Percentiles rank a stretch among this genome's conserved stretches.
These are phyloP conservation scores for Datnioides undecimradiatus DNA, from an alignment of 2,113 vertebrate genomes.

Conservation along the genomic window DNA sequence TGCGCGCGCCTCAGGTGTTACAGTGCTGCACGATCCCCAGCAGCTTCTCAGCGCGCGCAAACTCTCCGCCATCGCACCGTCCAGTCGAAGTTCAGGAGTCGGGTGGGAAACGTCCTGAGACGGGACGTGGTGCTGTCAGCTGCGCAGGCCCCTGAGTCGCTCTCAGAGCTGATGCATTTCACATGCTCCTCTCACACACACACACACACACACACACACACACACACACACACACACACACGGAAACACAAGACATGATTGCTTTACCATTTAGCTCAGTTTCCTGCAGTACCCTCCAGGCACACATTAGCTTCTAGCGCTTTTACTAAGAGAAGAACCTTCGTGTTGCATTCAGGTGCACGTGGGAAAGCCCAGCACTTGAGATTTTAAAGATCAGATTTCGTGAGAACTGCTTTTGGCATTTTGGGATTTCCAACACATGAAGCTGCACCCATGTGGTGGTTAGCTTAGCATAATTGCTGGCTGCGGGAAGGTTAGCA, in stretches of 20 bases:
- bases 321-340: neutral
- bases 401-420: too few relatives aligned
- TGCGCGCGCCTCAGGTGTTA: slow-evolving; percentile 39
- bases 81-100: neutral
- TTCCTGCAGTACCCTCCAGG: neutral
- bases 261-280: neutral
- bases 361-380: neutral
- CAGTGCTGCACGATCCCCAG: neutral
- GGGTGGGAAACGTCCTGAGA: neutral
- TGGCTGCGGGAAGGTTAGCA: too few relatives aligned
- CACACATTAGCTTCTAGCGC: neutral
- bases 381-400: neutral
- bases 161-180: neutral
- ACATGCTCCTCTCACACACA: slow-evolving; percentile 1
- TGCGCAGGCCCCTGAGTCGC: neutral
- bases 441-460: too few relatives aligned
- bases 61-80: neutral
- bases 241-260: neutral
- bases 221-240: neutral
- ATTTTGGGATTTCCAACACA: too few relatives aligned
- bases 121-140: neutral
- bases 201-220: neutral
- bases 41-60: too few relatives aligned
- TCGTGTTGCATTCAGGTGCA: neutral
- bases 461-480: too few relatives aligned